Evolutionary conservation across 2,113 vertebrate genomes (phyloP), one percentile per base, ranked within the genome.

Genomic region (Limnothrissa miodon): DNA sequence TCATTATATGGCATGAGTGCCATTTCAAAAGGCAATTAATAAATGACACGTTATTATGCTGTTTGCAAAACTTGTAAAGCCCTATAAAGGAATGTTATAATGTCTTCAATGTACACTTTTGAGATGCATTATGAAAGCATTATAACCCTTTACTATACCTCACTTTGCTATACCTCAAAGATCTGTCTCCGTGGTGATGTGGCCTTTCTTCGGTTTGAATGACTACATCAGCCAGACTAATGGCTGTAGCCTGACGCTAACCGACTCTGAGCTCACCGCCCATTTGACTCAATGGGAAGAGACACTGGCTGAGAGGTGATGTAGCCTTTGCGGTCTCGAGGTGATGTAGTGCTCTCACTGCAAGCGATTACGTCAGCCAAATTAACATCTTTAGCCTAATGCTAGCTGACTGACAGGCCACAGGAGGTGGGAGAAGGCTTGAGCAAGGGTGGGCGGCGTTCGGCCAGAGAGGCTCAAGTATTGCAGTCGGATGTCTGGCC

Each of bases 221-320:
- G 33, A 74, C 66, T 39, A 74, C 66, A 13, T 74, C 25, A 36
- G 66, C 66, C 66, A 74, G 29, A 11, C 66, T 74, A 74, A 74
- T 36, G 66, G 25, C 29, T 15, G 3, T 70, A 33, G 62, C 66
- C 66, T 74, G 66, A 74, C 66, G 25, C 66, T 74, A 74, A 74
- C 66, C 36, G 66, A 74, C 66, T 74, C 25, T 74, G 66, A 74
- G 66, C 25, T 74, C 66, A 74, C 25, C 4, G 10, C 66, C 15
- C 29, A 36, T 74, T 74, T 74, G 66, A 74, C 29, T 36, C 25
- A 36, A 74, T 74, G 66, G 25, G 66, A 74, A 74, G 66, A 74
- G 66, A 74, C 66, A 74, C 29, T 74, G 66, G 66, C 66, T 74
- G 33, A 74, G 66, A 74, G 66, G 66, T 74, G 66, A 74, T 36